Evolutionary conservation across 2,888 invertebrate genomes (phyloP).

Genomic region (Oligia strigilis): DNA sequence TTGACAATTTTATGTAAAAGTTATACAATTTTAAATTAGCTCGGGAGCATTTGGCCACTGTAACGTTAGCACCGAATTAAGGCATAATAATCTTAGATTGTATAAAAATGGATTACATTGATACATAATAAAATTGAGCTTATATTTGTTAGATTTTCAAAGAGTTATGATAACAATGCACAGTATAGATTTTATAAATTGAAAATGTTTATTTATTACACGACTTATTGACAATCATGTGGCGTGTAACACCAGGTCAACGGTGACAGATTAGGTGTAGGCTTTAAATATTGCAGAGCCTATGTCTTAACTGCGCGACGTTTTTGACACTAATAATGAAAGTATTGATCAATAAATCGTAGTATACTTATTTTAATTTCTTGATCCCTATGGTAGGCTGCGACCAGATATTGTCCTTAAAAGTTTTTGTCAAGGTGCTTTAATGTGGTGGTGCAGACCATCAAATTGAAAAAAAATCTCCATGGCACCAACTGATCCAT

Average conservation of each 20-base stretch:
- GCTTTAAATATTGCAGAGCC: slow-evolving; percentile 39
- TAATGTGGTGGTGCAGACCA: background rate
- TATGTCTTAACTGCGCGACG: background rate
- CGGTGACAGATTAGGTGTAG: background rate
- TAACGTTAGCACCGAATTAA: slow-evolving; percentile 64
- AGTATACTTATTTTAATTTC: slow-evolving; percentile 38
- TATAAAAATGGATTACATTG: slow-evolving; percentile 58
- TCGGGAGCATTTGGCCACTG: slow-evolving; percentile 71
- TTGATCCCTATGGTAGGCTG: slow-evolving; percentile 12
- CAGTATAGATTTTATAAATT: slow-evolving; percentile 35
- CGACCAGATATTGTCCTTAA: background rate
- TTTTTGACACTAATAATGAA: background rate
- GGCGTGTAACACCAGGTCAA: background rate
- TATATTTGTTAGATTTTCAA: slow-evolving; percentile 43
- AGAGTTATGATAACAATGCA: slow-evolving; percentile 46
- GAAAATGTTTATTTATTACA: slow-evolving; percentile 25
- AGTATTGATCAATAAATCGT: slow-evolving; percentile 18
- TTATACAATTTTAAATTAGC: slow-evolving; percentile 63
- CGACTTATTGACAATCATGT: slow-evolving; percentile 16
- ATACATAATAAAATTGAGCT: slow-evolving; percentile 64
- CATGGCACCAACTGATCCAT: background rate
- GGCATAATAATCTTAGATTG: slow-evolving; percentile 56
- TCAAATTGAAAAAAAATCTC: background rate
- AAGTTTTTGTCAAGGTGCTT: background rate
- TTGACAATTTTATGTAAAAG: slow-evolving; percentile 67